Evolutionary conservation across 2,888 invertebrate species (phyloP).

Genomic region (Anorthoa munda): DNA sequence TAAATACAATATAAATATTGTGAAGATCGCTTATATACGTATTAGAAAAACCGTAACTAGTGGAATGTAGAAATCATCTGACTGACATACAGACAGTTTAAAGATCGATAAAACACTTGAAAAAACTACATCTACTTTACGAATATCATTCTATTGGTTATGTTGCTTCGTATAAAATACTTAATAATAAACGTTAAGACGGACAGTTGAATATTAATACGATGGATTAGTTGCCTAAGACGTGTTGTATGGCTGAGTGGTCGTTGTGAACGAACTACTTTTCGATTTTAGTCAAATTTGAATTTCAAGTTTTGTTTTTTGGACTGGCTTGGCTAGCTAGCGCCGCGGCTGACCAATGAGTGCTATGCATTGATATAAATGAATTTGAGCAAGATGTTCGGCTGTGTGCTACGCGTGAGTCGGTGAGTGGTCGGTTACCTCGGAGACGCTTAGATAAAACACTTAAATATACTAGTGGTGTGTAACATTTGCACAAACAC

Average conservation of each 20-base stretch:
- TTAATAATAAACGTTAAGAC: conserved; percentile 68
- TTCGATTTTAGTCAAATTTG: conserved; percentile 37
- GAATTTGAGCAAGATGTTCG: not conserved
- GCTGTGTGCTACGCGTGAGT: not conserved
- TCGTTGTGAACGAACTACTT: conserved; percentile 62
- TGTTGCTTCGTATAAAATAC: conserved; percentile 62
- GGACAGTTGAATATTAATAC: conserved; percentile 68
- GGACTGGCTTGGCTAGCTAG: no score
- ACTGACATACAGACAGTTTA: conserved; percentile 31
- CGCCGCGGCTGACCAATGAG: not conserved
- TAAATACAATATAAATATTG: conserved; percentile 51
- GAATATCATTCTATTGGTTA: conserved; percentile 64
- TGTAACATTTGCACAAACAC: no score
- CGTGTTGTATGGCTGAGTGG: conserved; percentile 60
- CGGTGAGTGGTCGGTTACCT: no score
- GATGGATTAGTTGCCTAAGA: conserved; percentile 64
- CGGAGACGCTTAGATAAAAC: no score
- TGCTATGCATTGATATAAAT: not conserved
- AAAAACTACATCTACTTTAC: conserved; percentile 46
- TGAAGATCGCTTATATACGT: conserved; percentile 38
- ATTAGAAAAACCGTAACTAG: conserved; percentile 38
- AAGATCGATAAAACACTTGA: conserved; percentile 27
- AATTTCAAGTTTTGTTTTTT: conserved; percentile 40
- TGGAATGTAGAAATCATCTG: conserved; percentile 58
- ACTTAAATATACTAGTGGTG: no score